Evolutionary conservation across 2,797 vertebrate genomes (phyloP), one percentile per base, ranked within the genome.

Genomic region (Ctenosaura bakeri): DNA sequence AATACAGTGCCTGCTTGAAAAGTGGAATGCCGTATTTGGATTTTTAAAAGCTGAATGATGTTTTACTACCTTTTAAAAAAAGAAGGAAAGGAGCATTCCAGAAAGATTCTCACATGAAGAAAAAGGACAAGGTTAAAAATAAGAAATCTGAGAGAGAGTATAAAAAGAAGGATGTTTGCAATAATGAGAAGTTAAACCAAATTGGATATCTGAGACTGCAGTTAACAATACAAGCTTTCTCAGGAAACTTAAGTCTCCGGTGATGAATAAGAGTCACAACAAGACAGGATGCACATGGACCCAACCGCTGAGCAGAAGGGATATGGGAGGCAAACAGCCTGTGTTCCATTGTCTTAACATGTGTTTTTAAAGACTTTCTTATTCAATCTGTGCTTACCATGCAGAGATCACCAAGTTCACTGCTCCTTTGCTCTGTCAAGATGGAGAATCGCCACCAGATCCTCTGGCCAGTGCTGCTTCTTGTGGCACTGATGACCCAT

Each of bases 231-330:
- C 89, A 85, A 90, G 92, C 79, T 95, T 94, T 82, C 73, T 94
- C 97, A 98, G 97, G 97, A 98, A 97, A 90, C 94, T 42, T 87
- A 89, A 83, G 96, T 94, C 95, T 96, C 97, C 96, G 96, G 96
- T 96, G 96, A 97, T 97, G 95, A 97, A 97, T 96, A 97, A 97
- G 95, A 96, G 95, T 90, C 88, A 86, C 85, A 74, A 84, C 89
- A 92, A 95, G 95, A 97, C 97, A 97, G 97, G 97, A 98, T 97
- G 96, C 92, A 85, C 83, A 90, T 77, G 32, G 87, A 92, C 90
- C 9, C 78, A 93, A 90, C 90, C 87, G 88, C 95, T 90, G 77
- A 94, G 94, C 86, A 92, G 64, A 91, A 92, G 96, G 96, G 93
- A 97, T 95, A 95, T 93, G 95, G 93, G 93, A 87, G 92, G 91